Evolutionary conservation across 2,113 vertebrate species (phyloP).

Genomic region (Arothron firmamentum): DNA sequence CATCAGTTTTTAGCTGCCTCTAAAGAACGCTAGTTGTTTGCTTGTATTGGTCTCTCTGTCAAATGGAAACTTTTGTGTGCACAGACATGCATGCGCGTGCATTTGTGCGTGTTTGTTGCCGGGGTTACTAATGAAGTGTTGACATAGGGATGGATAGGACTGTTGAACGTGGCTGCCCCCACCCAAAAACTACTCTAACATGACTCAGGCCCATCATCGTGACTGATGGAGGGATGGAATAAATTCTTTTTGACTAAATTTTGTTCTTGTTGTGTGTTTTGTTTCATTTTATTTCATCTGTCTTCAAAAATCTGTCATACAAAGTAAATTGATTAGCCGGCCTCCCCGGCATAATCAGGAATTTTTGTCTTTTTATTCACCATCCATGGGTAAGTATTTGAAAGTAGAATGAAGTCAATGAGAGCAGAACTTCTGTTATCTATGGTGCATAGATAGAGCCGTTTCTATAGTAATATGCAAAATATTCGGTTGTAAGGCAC

Average conservation of each 20-base stretch:
- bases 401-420: background rate
- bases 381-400: background rate
- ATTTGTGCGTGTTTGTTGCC: conserved; percentile 28
- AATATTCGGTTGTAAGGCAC: no score
- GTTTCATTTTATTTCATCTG: background rate
- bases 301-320: conserved; percentile 9
- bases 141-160: conserved; percentile 69
- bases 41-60: background rate
- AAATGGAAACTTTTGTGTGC: conserved; percentile 14
- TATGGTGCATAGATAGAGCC: no score
- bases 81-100: background rate
- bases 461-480: no score
- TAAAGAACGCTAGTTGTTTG: no score
- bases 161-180: background rate
- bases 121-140: conserved; percentile 72
- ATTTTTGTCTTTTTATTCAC: background rate
- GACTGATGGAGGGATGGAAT: background rate
- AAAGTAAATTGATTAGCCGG: conserved; percentile 8
- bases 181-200: no score
- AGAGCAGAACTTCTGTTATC: background rate
- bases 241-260: no score
- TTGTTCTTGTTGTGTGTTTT: background rate
- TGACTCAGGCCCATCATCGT: background rate
- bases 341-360: conserved; percentile 5
- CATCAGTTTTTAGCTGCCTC: no score